phyloP scores from a whole-genome alignment of 2,888 invertebrate species.

The Drosophila robusta region DNA sequence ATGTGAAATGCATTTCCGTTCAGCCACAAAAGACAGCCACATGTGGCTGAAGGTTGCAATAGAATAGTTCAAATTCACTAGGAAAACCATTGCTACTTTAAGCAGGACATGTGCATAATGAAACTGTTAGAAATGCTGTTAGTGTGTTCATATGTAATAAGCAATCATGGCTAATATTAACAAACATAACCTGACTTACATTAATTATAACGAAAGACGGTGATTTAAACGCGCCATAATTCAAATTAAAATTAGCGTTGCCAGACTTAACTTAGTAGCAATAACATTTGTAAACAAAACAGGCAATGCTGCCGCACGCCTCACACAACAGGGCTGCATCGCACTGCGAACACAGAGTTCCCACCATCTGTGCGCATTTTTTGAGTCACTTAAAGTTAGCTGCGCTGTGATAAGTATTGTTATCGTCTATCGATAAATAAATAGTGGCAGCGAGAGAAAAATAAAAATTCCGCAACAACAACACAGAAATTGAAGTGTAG shows the following conservation, averaged over 20 bases:
- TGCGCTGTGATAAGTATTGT: constrained; percentile 29
- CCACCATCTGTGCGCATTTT: constrained; percentile 36
- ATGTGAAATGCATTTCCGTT: constrained; percentile 45
- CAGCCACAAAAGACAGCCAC: constrained; percentile 8
- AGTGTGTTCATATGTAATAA: background rate
- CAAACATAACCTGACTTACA: background rate
- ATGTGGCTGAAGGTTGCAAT: constrained; percentile 5
- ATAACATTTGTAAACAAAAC: constrained; percentile 23
- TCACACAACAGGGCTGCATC: constrained; percentile 27
- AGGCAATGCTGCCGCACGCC: constrained; percentile 10
- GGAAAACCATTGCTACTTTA: background rate
- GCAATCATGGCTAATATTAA: background rate
- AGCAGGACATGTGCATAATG: background rate
- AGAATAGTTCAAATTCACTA: constrained; percentile 21
- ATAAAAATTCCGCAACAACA: constrained; percentile 69
- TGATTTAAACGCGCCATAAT: constrained; percentile 17
- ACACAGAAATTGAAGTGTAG: constrained; percentile 64
- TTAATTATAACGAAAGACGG: background rate
- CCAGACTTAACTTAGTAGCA: constrained; percentile 10
- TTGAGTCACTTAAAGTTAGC: constrained; percentile 54
- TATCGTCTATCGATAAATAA: constrained; percentile 48
- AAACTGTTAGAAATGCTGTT: too few species aligned
- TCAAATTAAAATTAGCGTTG: constrained; percentile 13
- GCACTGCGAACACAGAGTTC: background rate
- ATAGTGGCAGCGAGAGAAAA: constrained; percentile 57